Evolutionary conservation across 2,888 invertebrate species (phyloP).

Genomic region (Cantharis lateralis): DNA sequence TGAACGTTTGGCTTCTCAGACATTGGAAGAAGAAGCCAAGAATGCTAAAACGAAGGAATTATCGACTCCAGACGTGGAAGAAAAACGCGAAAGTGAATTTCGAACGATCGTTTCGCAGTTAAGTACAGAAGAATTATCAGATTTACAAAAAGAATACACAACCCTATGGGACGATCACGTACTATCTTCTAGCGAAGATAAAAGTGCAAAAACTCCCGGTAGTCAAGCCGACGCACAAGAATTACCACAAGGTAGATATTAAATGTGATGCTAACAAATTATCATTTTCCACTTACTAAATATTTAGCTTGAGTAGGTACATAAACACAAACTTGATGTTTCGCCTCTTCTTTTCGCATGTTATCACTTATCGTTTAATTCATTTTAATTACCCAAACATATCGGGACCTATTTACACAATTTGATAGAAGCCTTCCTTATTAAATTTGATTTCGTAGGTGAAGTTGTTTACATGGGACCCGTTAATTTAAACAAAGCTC

Average conservation of each 20-base stretch:
- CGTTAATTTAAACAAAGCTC: slow-evolving; percentile 55
- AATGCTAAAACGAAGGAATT: slow-evolving; percentile 45
- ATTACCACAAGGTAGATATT: slow-evolving; percentile 57
- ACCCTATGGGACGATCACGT: slow-evolving; percentile 58
- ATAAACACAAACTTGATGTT: slow-evolving; percentile 23
- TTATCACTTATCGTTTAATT: slow-evolving; percentile 19
- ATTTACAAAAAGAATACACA: slow-evolving; percentile 57
- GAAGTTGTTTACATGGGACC: slow-evolving; percentile 57
- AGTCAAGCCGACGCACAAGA: slow-evolving; percentile 56
- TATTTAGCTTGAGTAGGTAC: slow-evolving; percentile 23
- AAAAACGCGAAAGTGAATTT: slow-evolving; percentile 54
- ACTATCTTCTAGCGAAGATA: slow-evolving; percentile 54
- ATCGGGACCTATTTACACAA: slow-evolving; percentile 45
- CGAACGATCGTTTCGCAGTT: slow-evolving; percentile 58
- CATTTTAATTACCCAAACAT: slow-evolving; percentile 45
- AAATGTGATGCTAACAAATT: slow-evolving; percentile 41
- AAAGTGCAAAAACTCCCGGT: slow-evolving; percentile 55
- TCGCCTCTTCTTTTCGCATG: slow-evolving; percentile 24
- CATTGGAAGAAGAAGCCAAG: slow-evolving; percentile 49
- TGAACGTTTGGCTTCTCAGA: slow-evolving; percentile 59
- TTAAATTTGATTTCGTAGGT: slow-evolving; percentile 44
- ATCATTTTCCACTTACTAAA: slow-evolving; percentile 16
- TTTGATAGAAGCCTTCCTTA: not conserved
- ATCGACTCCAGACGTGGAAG: slow-evolving; percentile 50
- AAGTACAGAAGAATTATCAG: slow-evolving; percentile 58